Base-by-base conservation (phyloP, 2,797 vertebrate genomes). In the Acrocephalus scirpaceus region DNA sequence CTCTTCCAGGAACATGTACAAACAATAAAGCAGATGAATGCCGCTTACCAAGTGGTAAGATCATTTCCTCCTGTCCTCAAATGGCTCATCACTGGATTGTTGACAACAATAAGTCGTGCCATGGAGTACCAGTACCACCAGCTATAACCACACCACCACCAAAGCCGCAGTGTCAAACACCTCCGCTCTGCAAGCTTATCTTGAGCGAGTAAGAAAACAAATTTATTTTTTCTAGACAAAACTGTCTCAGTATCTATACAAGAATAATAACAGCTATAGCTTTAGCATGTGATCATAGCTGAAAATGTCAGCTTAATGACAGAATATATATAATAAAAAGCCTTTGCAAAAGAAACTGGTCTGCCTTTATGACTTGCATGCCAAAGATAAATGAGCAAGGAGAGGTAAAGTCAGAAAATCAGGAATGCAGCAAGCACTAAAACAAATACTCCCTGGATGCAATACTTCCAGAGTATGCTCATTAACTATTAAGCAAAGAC, bases 81-180 rank as follows among this genome's bases (percentile, higher is more conserved):
- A 98, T 98, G 98, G 93, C 98, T 13, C 14, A 84, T 56, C 77
- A 96, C 92, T 98, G 98, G 98, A 96, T 94, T 11, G 97, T 98
- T 77, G 56, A 42, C 11, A 50, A 91, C 1, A 40, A 92, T 27
- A 77, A 96, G 66, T 58, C 96, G 0, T 92, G 84, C 54, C 97
- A 97, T 60, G 70, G 86, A 60, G 1, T 58, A 4, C 81, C 92
- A 58, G 2, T 96, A 53, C 26, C 48, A 57, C 69, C 56, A 10
- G 1, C 4, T 8, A 26, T 92, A 67, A 72, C 53, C 1, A 79
- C 86, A 40, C 83, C 95, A 54, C 5, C 93, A 62, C 93, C 95
- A 79, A 70, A 54, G 36, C 96, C 16, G 1, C 60, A 36, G 0
- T 95, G 36, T 92, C 30, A 67, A 86, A 34, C 90, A 0, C 87